These are phyloP conservation scores for Bombyx mori DNA, from an alignment of 1,140 invertebrate genomes.

Conservation along the genomic window DNA sequence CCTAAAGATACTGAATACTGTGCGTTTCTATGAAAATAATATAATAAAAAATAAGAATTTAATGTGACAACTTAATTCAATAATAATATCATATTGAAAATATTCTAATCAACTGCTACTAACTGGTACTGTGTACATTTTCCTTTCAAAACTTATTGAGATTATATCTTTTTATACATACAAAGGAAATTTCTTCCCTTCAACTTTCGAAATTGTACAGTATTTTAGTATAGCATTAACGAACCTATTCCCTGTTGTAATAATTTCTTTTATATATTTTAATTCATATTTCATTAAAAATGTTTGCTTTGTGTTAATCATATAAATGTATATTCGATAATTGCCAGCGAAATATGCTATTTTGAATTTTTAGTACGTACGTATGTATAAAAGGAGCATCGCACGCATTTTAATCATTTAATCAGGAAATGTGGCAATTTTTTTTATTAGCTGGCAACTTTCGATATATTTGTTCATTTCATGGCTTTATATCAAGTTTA, in stretches of 20 bases:
- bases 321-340: not conserved
- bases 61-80: not conserved
- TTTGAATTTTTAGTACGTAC: not conserved
- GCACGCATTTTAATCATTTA: not conserved
- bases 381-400: not conserved
- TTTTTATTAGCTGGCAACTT: constrained; percentile 5
- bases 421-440: too few relatives aligned
- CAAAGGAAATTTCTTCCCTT: too few relatives aligned
- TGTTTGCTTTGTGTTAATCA: not conserved
- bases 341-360: not conserved
- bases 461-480: not conserved
- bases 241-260: not conserved
- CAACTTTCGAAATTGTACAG: too few relatives aligned
- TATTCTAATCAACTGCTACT: too few relatives aligned
- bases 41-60: not conserved
- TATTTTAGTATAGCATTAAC: too few relatives aligned
- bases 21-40: not conserved
- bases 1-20: not conserved
- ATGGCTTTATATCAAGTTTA: not conserved
- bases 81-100: too few relatives aligned
- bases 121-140: too few relatives aligned
- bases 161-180: too few relatives aligned
- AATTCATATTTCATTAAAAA: not conserved
- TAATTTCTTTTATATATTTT: not conserved
- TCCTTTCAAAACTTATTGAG: too few relatives aligned